Evolutionary conservation across 2,888 invertebrate species (phyloP).

Genomic region (Julus scanicus): DNA sequence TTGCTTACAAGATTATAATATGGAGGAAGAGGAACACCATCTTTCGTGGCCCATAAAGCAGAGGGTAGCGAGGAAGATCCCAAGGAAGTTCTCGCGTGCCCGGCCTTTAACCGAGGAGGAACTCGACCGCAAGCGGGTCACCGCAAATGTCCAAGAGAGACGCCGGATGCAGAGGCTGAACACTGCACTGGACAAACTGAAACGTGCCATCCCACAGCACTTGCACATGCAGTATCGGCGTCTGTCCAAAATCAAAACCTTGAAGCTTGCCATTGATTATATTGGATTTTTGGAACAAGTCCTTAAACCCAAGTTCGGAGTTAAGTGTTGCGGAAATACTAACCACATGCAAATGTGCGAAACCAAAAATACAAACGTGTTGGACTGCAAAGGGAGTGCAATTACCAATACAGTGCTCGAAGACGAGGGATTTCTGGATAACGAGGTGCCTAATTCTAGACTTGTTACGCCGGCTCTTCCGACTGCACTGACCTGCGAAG

Average conservation of each 20-base stretch:
- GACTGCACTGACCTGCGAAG: not conserved
- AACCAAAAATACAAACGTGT: not conserved
- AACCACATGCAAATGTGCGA: not conserved
- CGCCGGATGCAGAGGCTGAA: constrained; percentile 55
- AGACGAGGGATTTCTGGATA: not conserved
- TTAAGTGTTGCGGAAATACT: not conserved
- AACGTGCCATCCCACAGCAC: constrained; percentile 47
- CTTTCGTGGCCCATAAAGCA: not conserved
- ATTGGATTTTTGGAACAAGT: constrained; percentile 49
- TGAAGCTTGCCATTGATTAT: constrained; percentile 56
- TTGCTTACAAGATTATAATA: not conserved
- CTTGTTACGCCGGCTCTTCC: not conserved
- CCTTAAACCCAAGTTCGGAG: not conserved
- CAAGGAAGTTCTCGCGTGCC: constrained; percentile 46
- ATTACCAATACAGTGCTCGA: not conserved
- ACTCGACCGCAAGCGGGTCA: constrained; percentile 53
- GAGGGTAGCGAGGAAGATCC: not conserved
- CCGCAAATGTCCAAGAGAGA: constrained; percentile 56
- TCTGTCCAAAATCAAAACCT: constrained; percentile 56
- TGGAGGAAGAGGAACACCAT: not conserved
- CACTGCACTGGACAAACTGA: constrained; percentile 54
- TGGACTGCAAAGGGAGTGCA: not conserved
- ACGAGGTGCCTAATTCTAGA: not conserved
- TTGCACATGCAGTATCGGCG: constrained; percentile 41
- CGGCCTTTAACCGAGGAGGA: constrained; percentile 51